These are phyloP conservation scores for Nomada fucata DNA, from an alignment of 2,888 invertebrate species.

Conservation along the genomic window DNA sequence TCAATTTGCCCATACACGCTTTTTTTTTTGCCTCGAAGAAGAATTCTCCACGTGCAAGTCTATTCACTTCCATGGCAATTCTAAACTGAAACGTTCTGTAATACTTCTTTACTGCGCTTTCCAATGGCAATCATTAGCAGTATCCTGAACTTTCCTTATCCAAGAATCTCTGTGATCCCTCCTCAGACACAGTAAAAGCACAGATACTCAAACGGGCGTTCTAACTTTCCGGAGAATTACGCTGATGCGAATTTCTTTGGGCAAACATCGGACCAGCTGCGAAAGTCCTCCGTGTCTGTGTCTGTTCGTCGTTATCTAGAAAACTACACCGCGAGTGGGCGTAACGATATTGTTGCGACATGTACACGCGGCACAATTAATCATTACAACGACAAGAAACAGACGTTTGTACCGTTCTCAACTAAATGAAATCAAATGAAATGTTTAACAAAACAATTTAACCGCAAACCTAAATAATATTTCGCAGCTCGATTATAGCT, in stretches of 20 bases:
- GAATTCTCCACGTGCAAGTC: too few relatives aligned
- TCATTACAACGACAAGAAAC: neutral
- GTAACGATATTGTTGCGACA: conserved; percentile 29
- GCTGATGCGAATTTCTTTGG: conserved; percentile 74
- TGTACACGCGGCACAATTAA: neutral
- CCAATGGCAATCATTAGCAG: neutral
- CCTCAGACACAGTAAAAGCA: conserved; percentile 10
- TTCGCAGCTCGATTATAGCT: neutral
- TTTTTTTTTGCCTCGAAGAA: too few relatives aligned
- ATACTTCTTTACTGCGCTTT: neutral
- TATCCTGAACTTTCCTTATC: neutral
- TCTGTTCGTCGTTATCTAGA: conserved; percentile 50
- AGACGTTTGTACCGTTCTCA: neutral
- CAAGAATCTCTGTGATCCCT: conserved; percentile 9
- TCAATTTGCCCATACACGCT: too few relatives aligned
- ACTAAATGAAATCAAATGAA: neutral
- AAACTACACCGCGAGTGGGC: conserved; percentile 34
- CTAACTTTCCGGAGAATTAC: conserved; percentile 78
- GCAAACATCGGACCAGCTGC: conserved; percentile 44
- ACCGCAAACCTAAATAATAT: neutral
- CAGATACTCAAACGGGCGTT: conserved; percentile 9
- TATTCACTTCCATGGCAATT: neutral
- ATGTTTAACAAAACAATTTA: neutral
- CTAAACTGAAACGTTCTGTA: neutral
- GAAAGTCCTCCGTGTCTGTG: conserved; percentile 45